Evolutionary conservation across 2,797 vertebrate genomes (phyloP).

Genomic region (Oryzias sinensis): DNA sequence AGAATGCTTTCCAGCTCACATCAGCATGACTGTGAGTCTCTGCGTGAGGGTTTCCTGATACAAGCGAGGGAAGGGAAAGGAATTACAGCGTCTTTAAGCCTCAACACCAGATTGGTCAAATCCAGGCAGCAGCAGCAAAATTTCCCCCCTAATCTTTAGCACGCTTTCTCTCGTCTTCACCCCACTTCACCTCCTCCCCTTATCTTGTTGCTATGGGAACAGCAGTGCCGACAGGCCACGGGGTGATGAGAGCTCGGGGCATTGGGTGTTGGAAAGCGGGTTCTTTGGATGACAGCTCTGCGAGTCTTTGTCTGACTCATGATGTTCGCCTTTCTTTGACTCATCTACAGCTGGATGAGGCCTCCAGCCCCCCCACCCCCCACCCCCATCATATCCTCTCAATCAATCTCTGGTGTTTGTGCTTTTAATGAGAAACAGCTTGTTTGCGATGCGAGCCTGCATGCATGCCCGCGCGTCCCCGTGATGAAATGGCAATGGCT

Average conservation of each 20-base stretch:
- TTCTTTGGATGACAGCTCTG: conserved; percentile 25
- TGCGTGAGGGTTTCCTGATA: conserved; percentile 26
- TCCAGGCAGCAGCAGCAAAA: conserved; percentile 66
- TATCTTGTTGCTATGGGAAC: conserved; percentile 68
- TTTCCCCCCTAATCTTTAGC: conserved; percentile 65
- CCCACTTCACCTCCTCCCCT: conserved; percentile 28
- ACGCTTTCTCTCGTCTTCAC: conserved; percentile 53
- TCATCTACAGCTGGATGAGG: conserved; percentile 33
- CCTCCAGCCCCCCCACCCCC: conserved; percentile 11
- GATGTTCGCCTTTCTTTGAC: background rate
- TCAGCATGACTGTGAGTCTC: conserved; percentile 42
- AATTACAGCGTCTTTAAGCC: conserved; percentile 69
- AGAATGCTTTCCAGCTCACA: conserved; percentile 49
- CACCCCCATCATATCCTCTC: conserved; percentile 29
- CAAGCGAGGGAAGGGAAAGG: conserved; percentile 34
- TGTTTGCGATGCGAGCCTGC: conserved; percentile 48
- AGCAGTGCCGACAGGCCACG: conserved; percentile 38
- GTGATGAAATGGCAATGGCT: conserved; percentile 58
- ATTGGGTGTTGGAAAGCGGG: conserved; percentile 33
- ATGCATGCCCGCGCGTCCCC: conserved; percentile 21
- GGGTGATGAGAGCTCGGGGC: conserved; percentile 32
- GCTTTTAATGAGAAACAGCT: conserved; percentile 66
- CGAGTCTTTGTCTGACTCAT: background rate
- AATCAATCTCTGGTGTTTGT: conserved; percentile 41
- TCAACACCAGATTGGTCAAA: conserved; percentile 71